Evolutionary conservation across 2,113 vertebrate species (phyloP).

Genomic region (Sander vitreus): DNA sequence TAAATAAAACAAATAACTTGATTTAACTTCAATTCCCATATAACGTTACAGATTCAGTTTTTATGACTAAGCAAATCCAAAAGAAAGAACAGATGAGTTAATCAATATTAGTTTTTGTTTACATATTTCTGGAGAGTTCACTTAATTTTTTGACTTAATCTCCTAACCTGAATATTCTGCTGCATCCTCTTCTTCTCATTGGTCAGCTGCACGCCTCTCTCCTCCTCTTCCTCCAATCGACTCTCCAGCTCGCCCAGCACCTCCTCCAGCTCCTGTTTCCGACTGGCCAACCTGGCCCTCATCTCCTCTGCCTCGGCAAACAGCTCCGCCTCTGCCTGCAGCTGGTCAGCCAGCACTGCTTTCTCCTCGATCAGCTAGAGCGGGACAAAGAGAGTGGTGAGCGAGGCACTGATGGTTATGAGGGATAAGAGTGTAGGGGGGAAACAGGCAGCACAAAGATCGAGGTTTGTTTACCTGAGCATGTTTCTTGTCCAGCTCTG

Average conservation of each 20-base stretch:
- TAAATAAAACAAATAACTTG: background rate
- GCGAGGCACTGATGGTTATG: background rate
- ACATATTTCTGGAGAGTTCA: background rate
- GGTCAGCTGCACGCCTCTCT: slow-evolving; percentile 82
- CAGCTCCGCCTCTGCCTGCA: slow-evolving; percentile 90
- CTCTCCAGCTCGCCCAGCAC: slow-evolving; percentile 88
- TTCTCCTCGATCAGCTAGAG: slow-evolving; percentile 88
- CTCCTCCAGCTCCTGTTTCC: slow-evolving; percentile 90
- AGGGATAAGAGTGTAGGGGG: background rate
- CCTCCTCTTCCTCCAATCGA: slow-evolving; percentile 89
- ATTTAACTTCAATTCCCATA: background rate
- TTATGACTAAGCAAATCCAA: background rate
- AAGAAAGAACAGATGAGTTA: background rate
- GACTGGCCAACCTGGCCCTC: slow-evolving; percentile 84
- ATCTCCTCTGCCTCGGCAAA: slow-evolving; percentile 91
- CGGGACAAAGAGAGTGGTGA: slow-evolving; percentile 1
- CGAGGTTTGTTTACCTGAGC: slow-evolving; percentile 80
- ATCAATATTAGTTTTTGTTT: background rate
- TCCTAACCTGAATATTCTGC: slow-evolving; percentile 86
- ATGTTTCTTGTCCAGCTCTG: slow-evolving; percentile 87
- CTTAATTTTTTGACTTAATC: background rate
- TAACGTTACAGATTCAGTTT: background rate
- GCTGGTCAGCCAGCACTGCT: slow-evolving; percentile 87
- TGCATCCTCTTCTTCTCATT: slow-evolving; percentile 89
- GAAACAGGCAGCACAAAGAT: background rate